Conservation (phyloP, 2,797 vertebrate species). For the Chaunax sp. region DNA sequence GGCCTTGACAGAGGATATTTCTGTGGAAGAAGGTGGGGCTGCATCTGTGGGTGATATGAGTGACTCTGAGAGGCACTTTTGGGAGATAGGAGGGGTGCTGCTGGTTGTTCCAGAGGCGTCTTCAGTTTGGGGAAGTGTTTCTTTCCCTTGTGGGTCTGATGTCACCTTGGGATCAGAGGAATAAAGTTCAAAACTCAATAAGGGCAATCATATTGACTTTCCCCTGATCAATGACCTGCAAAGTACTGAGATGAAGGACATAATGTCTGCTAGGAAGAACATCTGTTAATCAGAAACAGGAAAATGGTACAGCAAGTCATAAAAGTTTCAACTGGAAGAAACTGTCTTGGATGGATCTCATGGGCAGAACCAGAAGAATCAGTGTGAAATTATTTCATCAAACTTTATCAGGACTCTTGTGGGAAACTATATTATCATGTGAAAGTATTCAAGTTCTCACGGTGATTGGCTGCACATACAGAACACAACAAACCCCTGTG, state of each 20-base stretch:
- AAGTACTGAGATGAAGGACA: constrained; percentile 15
- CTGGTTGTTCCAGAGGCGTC: constrained; percentile 78
- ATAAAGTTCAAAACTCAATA: constrained; percentile 17
- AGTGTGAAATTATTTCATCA: constrained; percentile 14
- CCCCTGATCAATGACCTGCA: constrained; percentile 16
- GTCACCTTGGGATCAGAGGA: constrained; percentile 55
- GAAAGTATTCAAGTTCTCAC: constrained; percentile 40
- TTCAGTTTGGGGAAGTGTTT: constrained; percentile 55
- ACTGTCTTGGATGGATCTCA: constrained; percentile 10
- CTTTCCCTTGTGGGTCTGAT: constrained; percentile 44
- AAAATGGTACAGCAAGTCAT: constrained; percentile 21
- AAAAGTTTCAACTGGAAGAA: constrained; percentile 13
- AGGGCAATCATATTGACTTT: constrained; percentile 13
- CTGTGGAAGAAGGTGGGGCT: constrained; percentile 47
- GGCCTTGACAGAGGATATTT: constrained; percentile 76
- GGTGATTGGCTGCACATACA: constrained; percentile 29
- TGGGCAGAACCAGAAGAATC: constrained; percentile 19
- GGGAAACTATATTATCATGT: constrained; percentile 40
- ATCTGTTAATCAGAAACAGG: constrained; percentile 70
- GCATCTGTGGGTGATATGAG: constrained; percentile 51
- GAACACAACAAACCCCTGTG: constrained; percentile 21
- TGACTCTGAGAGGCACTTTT: constrained; percentile 46
- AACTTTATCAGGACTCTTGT: constrained; percentile 32
- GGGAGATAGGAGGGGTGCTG: constrained; percentile 73
- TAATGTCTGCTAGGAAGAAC: constrained; percentile 26